A percentile compares a stretch with the other conserved stretches of the same genome.
These are phyloP conservation scores for Limosa lapponica DNA, from an alignment of 2,797 vertebrate species.

Conservation along the genomic window DNA sequence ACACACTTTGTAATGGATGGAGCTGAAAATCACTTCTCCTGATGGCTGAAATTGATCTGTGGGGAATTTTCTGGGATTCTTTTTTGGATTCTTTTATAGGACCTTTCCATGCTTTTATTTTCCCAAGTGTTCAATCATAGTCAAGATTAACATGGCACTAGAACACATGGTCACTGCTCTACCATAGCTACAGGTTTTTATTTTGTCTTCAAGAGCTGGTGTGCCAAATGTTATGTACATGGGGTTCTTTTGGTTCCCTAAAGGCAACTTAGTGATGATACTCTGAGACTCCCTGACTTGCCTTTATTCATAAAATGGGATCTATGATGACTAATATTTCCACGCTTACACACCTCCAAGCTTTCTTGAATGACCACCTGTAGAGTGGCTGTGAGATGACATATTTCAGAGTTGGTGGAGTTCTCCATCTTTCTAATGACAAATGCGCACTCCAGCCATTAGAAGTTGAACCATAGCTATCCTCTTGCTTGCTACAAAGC, in stretches of 20 bases:
- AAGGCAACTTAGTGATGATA: not conserved
- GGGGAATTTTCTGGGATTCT: not conserved
- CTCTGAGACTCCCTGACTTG: rapidly evolving
- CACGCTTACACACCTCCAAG: not conserved
- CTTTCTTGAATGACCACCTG: not conserved
- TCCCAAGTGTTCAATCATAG: not conserved
- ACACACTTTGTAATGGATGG: not conserved
- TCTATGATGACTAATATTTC: not conserved
- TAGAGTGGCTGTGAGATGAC: not conserved
- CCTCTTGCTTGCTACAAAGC: not conserved
- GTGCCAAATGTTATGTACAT: rapidly evolving
- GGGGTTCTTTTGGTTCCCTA: not conserved
- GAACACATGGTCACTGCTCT: not conserved
- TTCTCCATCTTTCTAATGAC: not conserved
- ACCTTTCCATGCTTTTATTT: not conserved
- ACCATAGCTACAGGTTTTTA: not conserved
- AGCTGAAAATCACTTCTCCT: not conserved
- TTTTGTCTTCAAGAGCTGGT: not conserved
- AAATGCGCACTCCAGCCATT: rapidly evolving
- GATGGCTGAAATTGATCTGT: not conserved
- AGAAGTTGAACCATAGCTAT: not conserved
- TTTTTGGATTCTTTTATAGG: not conserved
- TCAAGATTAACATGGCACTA: not conserved
- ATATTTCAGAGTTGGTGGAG: not conserved
- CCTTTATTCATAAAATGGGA: not conserved